Evolutionary conservation across 2,888 invertebrate species (phyloP), one percentile per base, ranked within the genome.

Genomic region (Eugnorisma glareosa): DNA sequence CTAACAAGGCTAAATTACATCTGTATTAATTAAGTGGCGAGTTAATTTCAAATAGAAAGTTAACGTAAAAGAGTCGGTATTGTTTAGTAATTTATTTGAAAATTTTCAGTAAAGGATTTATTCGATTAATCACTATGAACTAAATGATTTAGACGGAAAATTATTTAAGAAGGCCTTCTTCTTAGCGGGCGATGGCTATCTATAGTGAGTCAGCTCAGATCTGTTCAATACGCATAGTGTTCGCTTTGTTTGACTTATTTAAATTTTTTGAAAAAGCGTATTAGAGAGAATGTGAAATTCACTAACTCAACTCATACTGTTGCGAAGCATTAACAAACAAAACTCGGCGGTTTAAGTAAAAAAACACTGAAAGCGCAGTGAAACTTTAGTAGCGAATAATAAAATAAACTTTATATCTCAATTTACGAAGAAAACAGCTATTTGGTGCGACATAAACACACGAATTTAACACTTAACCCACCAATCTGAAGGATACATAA

Each of bases 401-500:
- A 54, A 83, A 85, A 70, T 48, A 40, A 72, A 61, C 24, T 73
- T 85, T 63, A 81, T 77, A 35, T 45, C 63, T 31, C 64, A 70
- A 28, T 78, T 85, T 73, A 70, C 40, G 66, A 24, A 74, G 54
- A 74, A 69, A 78, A 75, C 77, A 71, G 67, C 83, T 24, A 75
- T 86, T 86, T 59, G 18, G 31, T 67, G 45, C 28, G 63, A 43
- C 66, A 73, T 74, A 73, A 82, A 83, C 63, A 70, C 45, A 67
- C 45, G 28, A 79, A 79, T 51, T 18, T 51, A 24, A 63, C 77
- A 77, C 48, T 68, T 66, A 67, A 71, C 66, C 73, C 61, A 31
- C 43, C 77, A 72, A 85, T 85, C 86, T 75, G 24, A 13, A 66
- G 86, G 75, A 80, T 70, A 70, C 78, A 81, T 89, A 86, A 89